Evolutionary conservation across 2,888 invertebrate species (phyloP), one percentile per base, ranked within the genome.

Genomic region (Drosophila falleni): DNA sequence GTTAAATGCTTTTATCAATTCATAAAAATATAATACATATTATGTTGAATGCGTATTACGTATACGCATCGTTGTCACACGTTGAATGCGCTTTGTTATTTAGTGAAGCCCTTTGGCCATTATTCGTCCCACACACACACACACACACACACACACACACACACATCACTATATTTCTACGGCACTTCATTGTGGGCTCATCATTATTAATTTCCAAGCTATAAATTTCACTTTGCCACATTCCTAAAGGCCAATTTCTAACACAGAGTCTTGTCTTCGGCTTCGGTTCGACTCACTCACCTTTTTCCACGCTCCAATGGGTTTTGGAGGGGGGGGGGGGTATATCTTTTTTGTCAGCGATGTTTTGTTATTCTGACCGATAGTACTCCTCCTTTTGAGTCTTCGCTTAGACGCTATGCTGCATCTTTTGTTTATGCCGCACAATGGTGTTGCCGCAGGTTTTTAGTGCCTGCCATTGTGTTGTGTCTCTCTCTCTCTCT

Each of bases 191-290:
- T 87, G 87, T 84, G 74, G 56, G 79, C 81, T 78, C 81, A 84
- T 84, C 84, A 84, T 84, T 87, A 87, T 86, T 86, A 86, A 86
- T 86, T 86, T 86, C 88, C 86, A 79, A 85, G 86, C 86, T 83
- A 86, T 86, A 86, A 86, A 86, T 86, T 86, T 81, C 78, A 79
- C 86, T 84, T 87, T 87, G 79, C 83, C 87, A 87, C 86, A 87
- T 87, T 86, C 86, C 86, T 56, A 56, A 86, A 74, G 80, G 72
- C 86, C 78, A 83, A 78, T 77, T 69, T 70, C 72, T 59, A 23
- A 65, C 61, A 59, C 35, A 29, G 54, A 67, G 53, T 58, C 46
- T 51, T 29, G 26, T 13, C 47, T 29, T 15, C n/a, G n/a, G 8
- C 29, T 29, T 44, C 31, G 44, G 29, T 59, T 50, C 42, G 59